A percentile compares a stretch with the other conserved stretches of the same genome.
phyloP scores from a whole-genome alignment of 2,888 invertebrate genomes.

The Melipona beecheii region DNA sequence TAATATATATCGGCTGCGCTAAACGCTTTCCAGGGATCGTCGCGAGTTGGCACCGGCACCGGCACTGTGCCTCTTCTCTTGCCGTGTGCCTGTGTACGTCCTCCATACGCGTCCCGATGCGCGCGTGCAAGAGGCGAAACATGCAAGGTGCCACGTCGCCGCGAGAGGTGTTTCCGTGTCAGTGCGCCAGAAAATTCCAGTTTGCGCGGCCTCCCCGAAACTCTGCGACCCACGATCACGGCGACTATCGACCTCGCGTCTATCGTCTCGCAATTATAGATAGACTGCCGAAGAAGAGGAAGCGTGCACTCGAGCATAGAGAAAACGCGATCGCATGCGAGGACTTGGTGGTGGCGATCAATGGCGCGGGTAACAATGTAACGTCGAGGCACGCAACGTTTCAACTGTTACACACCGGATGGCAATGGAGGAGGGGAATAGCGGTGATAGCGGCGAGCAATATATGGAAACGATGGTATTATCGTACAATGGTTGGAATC shows the following conservation, averaged over 20 bases:
- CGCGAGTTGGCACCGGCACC: constrained; percentile 51
- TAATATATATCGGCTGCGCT: constrained; percentile 79
- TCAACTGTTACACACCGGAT: background rate
- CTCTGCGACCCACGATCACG: constrained; percentile 20
- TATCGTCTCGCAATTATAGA: background rate
- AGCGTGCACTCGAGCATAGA: background rate
- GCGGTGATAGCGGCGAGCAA: constrained; percentile 21
- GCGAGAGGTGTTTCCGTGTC: constrained; percentile 60
- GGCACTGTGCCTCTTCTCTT: constrained; percentile 34
- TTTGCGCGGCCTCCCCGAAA: constrained; percentile 45
- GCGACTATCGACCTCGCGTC: background rate
- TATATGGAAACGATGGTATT: constrained; percentile 44
- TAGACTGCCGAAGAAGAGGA: too few species aligned
- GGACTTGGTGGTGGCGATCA: constrained; percentile 8
- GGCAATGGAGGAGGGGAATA: background rate
- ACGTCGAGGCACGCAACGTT: constrained; percentile 35
- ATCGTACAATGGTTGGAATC: constrained; percentile 46
- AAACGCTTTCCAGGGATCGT: constrained; percentile 74
- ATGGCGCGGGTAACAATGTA: constrained; percentile 33
- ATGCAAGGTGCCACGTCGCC: constrained; percentile 19
- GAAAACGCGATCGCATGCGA: constrained; percentile 22
- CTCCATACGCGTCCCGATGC: constrained; percentile 30
- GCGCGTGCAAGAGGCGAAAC: constrained; percentile 33
- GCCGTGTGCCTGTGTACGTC: constrained; percentile 33
- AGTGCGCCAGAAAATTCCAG: constrained; percentile 61